Percentiles rank a stretch among this genome's conserved stretches.
Conservation (phyloP, 2,888 invertebrate species). For the Atrina japonica region DNA sequence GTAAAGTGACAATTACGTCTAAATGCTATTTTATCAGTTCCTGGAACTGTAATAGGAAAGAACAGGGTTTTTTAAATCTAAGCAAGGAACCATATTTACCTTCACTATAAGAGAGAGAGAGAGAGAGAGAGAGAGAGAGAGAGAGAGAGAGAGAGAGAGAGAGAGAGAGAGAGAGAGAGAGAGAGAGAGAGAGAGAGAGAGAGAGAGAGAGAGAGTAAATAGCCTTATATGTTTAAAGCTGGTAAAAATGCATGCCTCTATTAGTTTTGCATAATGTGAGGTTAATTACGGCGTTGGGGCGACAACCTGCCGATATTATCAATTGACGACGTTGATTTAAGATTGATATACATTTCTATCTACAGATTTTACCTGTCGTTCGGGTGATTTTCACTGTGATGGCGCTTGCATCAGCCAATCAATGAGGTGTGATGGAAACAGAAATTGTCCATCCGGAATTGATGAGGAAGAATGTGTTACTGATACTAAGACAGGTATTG, state of each 20-base stretch:
- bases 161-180: constrained; percentile 6
- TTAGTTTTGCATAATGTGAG: too few relatives aligned
- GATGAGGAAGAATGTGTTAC: constrained; percentile 65
- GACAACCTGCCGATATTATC: too few relatives aligned
- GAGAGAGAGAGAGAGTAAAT: too few relatives aligned
- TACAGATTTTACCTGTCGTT: constrained; percentile 3
- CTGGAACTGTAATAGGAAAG: too few relatives aligned
- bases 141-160: constrained; percentile 21
- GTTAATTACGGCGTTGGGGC: too few relatives aligned
- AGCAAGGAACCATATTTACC: too few relatives aligned
- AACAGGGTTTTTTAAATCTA: too few relatives aligned
- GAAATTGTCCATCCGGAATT: constrained; percentile 70
- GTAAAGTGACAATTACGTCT: neutral
- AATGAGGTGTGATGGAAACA: constrained; percentile 72
- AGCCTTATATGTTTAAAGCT: too few relatives aligned
- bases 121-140: constrained; percentile 21
- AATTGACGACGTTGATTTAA: neutral
- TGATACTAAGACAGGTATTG: too few relatives aligned
- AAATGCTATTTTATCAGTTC: neutral
- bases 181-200: too few relatives aligned
- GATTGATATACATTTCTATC: neutral
- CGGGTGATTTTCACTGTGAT: constrained; percentile 61
- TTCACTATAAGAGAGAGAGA: too few relatives aligned
- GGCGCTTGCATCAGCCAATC: constrained; percentile 61
- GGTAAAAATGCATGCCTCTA: too few relatives aligned